Percentiles rank a stretch among this genome's conserved stretches.
phyloP scores from a whole-genome alignment of 2,113 vertebrate genomes.

The Panthera uncia region DNA sequence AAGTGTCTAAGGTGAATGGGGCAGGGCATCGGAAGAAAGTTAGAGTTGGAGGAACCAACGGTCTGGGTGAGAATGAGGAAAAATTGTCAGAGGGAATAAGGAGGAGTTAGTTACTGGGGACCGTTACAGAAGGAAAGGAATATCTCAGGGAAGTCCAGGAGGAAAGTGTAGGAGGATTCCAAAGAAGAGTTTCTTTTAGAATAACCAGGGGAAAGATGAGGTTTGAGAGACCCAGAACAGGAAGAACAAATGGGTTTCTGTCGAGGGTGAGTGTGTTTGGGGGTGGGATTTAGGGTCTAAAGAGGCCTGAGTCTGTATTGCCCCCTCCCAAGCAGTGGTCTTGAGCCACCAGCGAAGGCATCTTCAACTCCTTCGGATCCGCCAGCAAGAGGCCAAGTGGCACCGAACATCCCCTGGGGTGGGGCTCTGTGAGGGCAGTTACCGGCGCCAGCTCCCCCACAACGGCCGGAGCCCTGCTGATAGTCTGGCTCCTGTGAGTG shows the following conservation, averaged over 20 bases:
- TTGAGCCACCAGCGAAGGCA: constrained; percentile 90
- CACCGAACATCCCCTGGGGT: constrained; percentile 85
- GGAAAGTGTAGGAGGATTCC: background rate
- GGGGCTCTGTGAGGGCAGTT: constrained; percentile 86
- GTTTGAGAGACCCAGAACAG: background rate
- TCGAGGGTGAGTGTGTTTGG: background rate
- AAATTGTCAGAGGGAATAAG: background rate
- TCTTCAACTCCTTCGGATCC: constrained; percentile 90
- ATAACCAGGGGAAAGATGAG: background rate
- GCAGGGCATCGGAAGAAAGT: background rate
- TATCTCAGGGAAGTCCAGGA: background rate
- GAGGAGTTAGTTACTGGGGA: background rate
- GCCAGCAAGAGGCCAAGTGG: constrained; percentile 90
- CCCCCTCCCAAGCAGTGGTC: constrained; percentile 82
- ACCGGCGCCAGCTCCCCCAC: constrained; percentile 86
- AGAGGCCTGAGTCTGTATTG: background rate
- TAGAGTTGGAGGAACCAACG: background rate
- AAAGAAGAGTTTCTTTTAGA: background rate
- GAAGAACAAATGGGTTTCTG: background rate
- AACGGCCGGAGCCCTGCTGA: constrained; percentile 90
- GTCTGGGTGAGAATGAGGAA: background rate
- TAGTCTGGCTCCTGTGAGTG: constrained; percentile 92
- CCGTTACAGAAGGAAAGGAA: background rate
- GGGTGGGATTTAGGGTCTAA: background rate
- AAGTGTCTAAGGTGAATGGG: background rate